These are phyloP conservation scores for Drosophila oshimai DNA, from an alignment of 1,140 invertebrate genomes.

Conservation along the genomic window DNA sequence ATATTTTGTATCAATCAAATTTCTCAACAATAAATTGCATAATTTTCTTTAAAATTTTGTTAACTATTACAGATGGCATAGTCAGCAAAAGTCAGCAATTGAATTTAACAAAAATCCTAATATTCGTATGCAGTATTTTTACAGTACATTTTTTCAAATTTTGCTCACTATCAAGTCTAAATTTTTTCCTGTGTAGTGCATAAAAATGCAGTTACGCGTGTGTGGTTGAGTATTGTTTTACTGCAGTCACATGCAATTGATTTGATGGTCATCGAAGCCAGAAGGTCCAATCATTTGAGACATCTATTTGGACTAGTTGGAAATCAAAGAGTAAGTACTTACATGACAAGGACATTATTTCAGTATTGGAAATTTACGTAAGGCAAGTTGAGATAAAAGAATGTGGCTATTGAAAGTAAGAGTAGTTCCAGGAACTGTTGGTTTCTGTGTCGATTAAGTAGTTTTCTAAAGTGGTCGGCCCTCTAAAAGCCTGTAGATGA, in stretches of 20 bases:
- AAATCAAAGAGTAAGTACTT: too few species aligned
- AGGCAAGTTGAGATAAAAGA: too few species aligned
- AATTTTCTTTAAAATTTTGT: not conserved
- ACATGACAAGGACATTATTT: not conserved
- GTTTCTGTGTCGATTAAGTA: conserved; percentile 23
- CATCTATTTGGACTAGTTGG: conserved; percentile 2
- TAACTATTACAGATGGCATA: too few species aligned
- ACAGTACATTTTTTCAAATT: not conserved
- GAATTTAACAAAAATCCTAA: too few species aligned
- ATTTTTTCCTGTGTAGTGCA: not conserved
- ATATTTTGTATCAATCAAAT: too few species aligned
- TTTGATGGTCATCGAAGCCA: conserved; percentile 36
- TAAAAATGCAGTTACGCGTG: conserved; percentile 1
- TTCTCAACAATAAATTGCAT: too few species aligned
- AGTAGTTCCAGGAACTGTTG: conserved; percentile 2
- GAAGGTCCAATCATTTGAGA: conserved; percentile 31
- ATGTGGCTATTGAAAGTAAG: too few species aligned
- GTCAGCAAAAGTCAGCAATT: too few species aligned
- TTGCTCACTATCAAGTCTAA: not conserved
- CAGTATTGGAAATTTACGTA: too few species aligned
- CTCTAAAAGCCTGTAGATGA: conserved; percentile 6
- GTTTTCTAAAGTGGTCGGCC: not conserved
- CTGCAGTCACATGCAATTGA: conserved; percentile 51
- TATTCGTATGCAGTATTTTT: too few species aligned
- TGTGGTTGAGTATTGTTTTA: conserved; percentile 8